Base-by-base conservation (phyloP, 2,113 vertebrate genomes). In the Neomonachus schauinslandi region DNA sequence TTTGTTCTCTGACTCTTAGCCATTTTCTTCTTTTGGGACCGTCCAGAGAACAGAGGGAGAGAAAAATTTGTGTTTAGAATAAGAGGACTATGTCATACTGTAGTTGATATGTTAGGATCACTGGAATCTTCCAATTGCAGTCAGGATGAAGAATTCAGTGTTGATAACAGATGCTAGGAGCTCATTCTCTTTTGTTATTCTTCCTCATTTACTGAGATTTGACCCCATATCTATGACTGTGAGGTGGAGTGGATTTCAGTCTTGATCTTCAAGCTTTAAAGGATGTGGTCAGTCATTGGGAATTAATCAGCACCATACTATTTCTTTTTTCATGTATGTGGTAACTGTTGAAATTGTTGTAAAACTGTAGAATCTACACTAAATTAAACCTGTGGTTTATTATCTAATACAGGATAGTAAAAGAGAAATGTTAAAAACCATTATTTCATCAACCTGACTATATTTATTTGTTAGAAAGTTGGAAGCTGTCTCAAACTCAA, bases 21-120 rank as follows among this genome's bases (percentile, higher is more conserved):
- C 36, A 14, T 91, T 83, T 22, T 94, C 31, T 96, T 84, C 76
- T 96, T 91, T 96, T 87, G 94, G 77, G 67, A 67, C 33, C 33
- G 97, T 96, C 46, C 72, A 76, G 92, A 49, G 36, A 95, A 80
- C n/a, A 93, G 74, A 90, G 82, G 83, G 88, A 83, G 22, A 91
- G 72, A 87, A 51, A 46, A 74, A 77, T 49, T 39, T 92, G 49
- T 95, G 83, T 77, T 91, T 74, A 71, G 51, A 92, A 49, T 22
- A 74, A 85, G 71, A 95, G 4, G 39, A 76, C 19, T 51, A 19
- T 74, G 26, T 87, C 53, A 84, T 72, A 80, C 28, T 79, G 36
- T 72, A 85, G 61, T 42, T 79, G 90, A 6, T 94, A 14, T 89
- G 42, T 72, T 53, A 26, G 51, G 26, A 33, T 87, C 51, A 81